Percentiles rank a stretch among this genome's conserved stretches.
These are phyloP conservation scores for Myxocyprinus asiaticus DNA, from an alignment of 2,113 vertebrate genomes.

Conservation along the genomic window DNA sequence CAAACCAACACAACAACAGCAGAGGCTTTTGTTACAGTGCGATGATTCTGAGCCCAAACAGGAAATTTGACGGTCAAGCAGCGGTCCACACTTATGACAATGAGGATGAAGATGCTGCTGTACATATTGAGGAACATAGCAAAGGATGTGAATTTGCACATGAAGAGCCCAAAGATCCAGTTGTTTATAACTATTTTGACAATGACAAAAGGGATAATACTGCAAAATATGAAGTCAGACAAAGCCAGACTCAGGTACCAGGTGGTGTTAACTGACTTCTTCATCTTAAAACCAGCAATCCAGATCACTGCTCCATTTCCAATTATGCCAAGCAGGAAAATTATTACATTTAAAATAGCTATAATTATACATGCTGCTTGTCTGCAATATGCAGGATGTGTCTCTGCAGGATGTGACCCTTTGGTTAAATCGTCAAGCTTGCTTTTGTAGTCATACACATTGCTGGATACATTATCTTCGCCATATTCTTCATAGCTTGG, in stretches of 20 bases:
- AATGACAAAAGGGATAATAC: constrained; percentile 82
- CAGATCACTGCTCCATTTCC: constrained; percentile 89
- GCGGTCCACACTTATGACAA: constrained; percentile 88
- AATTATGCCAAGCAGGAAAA: constrained; percentile 82
- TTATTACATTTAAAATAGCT: constrained; percentile 69
- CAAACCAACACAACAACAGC: constrained; percentile 74
- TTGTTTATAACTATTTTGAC: constrained; percentile 67
- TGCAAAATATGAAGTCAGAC: constrained; percentile 88
- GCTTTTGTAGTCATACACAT: too few species aligned
- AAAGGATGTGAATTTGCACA: constrained; percentile 86
- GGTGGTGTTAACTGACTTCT: constrained; percentile 84
- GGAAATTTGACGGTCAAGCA: constrained; percentile 86
- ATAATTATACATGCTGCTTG: constrained; percentile 49
- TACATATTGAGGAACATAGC: constrained; percentile 91
- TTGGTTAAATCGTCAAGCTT: too few species aligned
- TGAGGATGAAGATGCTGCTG: constrained; percentile 90
- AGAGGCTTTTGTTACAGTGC: constrained; percentile 74
- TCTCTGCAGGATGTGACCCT: not conserved
- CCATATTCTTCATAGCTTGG: fast-evolving
- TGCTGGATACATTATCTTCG: fast-evolving
- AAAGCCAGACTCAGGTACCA: constrained; percentile 91
- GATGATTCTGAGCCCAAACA: constrained; percentile 91
- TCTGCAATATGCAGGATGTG: not conserved
- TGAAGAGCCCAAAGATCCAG: constrained; percentile 83
- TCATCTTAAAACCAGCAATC: constrained; percentile 86